phyloP scores from a whole-genome alignment of 2,888 invertebrate genomes.

The Drosophila silvestris region DNA sequence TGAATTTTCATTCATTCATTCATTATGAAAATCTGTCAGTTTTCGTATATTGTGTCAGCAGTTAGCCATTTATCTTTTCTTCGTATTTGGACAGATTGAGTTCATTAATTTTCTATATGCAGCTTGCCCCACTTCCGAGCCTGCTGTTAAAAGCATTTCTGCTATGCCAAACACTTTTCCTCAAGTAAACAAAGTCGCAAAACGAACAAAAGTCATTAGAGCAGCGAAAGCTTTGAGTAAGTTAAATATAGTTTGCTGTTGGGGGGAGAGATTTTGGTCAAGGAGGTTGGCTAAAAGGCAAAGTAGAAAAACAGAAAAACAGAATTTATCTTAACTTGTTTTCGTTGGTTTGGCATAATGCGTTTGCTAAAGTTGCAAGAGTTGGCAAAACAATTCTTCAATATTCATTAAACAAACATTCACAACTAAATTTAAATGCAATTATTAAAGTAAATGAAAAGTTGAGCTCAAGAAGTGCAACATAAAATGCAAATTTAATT shows the following conservation, averaged over 20 bases:
- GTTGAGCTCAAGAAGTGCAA: not conserved
- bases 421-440: not conserved
- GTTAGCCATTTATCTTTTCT: constrained; percentile 28
- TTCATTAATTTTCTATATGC: constrained; percentile 52
- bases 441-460: not conserved
- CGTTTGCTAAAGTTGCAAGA: not conserved
- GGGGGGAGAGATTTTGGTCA: too few relatives aligned
- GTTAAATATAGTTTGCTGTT: constrained; percentile 8
- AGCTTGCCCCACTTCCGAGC: not conserved
- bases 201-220: constrained; percentile 46
- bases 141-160: constrained; percentile 32
- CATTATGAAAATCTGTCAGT: constrained; percentile 45
- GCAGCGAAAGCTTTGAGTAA: constrained; percentile 21
- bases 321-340: constrained; percentile 46
- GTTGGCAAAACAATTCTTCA: not conserved
- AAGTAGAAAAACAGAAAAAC: constrained; percentile 35
- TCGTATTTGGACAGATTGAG: constrained; percentile 20
- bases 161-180: constrained; percentile 15
- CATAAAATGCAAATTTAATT: not conserved
- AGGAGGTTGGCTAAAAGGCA: not conserved
- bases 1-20: constrained; percentile 40
- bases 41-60: constrained; percentile 30
- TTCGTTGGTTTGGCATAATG: constrained; percentile 22
- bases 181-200: not conserved
- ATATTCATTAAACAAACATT: not conserved